Conservation (phyloP, 1,140 invertebrate species). For the Hetaerina americana region DNA sequence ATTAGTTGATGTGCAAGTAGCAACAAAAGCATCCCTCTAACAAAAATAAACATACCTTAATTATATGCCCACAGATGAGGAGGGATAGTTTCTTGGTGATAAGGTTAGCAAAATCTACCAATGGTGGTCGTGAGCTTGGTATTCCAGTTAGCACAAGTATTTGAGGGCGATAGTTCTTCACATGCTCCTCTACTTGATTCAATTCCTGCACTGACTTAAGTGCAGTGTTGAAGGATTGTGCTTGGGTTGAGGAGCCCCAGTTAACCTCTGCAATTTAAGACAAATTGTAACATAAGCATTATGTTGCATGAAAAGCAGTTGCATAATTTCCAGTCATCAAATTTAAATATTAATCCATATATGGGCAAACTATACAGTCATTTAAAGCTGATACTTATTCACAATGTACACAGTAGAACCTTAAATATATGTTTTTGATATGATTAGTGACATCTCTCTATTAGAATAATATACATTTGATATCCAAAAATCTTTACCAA, state of each 20-base stretch:
- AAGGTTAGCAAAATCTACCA: conserved; percentile 46
- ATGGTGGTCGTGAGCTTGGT: conserved; percentile 40
- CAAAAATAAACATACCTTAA: conserved; percentile 39
- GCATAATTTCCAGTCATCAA: no score
- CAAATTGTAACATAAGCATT: no score
- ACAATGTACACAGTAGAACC: no score
- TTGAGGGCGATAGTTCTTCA: conserved; percentile 55
- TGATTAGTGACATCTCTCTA: no score
- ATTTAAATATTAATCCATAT: no score
- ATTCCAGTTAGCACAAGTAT: conserved; percentile 45
- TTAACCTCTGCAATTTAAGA: conserved; percentile 39
- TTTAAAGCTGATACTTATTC: no score
- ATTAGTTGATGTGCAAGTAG: no score
- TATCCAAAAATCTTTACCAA: no score
- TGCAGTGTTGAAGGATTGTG: conserved; percentile 47
- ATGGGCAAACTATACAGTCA: no score
- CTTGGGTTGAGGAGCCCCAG: conserved; percentile 54
- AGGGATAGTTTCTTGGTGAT: conserved; percentile 48
- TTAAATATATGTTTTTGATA: no score
- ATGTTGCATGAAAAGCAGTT: not conserved
- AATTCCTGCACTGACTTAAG: conserved; percentile 42
- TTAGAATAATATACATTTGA: no score
- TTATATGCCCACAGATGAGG: conserved; percentile 47
- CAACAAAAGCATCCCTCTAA: no score
- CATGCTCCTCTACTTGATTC: conserved; percentile 44